A percentile compares a stretch with the other conserved stretches of the same genome.
Evolutionary conservation across 2,797 vertebrate species (phyloP).

Genomic region (Uromys caudimaculatus): DNA sequence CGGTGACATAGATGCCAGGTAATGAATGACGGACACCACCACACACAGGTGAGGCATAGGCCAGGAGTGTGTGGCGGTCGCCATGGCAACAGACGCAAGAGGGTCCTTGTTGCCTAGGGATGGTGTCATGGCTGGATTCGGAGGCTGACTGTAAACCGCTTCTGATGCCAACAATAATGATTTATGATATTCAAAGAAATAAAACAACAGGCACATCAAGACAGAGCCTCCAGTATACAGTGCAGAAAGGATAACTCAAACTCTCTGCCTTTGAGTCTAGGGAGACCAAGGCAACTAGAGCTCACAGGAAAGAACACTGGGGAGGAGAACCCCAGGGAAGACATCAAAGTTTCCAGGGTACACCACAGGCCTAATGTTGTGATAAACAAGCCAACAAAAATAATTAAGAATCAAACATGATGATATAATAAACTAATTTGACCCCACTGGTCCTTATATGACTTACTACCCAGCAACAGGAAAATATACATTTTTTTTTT

Average conservation of each 20-base stretch:
- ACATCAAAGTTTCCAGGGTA: not conserved
- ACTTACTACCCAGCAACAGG: not conserved
- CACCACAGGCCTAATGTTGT: not conserved
- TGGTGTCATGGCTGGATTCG: too few relatives aligned
- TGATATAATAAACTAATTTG: not conserved
- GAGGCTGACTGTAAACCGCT: too few relatives aligned
- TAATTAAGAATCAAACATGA: not conserved
- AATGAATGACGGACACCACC: too few relatives aligned
- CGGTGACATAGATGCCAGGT: too few relatives aligned
- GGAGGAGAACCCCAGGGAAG: not conserved
- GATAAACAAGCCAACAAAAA: not conserved
- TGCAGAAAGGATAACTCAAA: not conserved
- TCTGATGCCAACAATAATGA: too few relatives aligned
- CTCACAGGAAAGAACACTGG: not conserved
- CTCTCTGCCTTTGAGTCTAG: not conserved
- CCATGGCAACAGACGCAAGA: too few relatives aligned
- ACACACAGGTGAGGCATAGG: too few relatives aligned
- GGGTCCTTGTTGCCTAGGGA: too few relatives aligned
- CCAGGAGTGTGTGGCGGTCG: too few relatives aligned
- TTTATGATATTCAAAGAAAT: slow-evolving; percentile 46
- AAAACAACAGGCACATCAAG: not conserved
- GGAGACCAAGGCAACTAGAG: not conserved
- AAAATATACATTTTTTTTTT: not conserved
- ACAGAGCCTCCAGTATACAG: not conserved
- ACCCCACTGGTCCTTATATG: not conserved